These are phyloP conservation scores for Muscicapa striata DNA, from an alignment of 2,797 vertebrate genomes.

Conservation along the genomic window DNA sequence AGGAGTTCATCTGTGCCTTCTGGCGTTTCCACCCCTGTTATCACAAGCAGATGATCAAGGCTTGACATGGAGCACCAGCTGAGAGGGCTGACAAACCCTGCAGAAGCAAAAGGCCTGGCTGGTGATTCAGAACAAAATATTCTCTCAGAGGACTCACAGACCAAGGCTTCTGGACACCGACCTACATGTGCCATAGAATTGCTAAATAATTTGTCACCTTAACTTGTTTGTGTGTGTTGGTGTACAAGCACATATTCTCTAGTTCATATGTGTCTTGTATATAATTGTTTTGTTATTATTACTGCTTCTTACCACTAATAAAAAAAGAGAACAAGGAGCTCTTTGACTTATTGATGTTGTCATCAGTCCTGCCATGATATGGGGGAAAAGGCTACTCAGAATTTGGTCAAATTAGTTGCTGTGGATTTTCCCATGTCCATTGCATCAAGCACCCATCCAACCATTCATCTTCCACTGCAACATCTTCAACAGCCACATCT, in stretches of 20 bases:
- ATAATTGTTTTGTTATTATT: background rate
- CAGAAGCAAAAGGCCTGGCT: background rate
- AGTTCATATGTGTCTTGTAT: background rate
- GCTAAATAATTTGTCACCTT: background rate
- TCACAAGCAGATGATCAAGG: constrained; percentile 24
- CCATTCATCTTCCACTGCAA: background rate
- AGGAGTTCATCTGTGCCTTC: constrained; percentile 22
- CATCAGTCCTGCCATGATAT: background rate
- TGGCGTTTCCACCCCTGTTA: background rate
- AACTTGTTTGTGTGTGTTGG: background rate
- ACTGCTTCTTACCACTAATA: background rate
- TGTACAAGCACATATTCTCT: background rate
- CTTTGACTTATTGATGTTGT: background rate
- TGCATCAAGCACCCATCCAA: background rate
- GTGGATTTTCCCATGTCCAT: background rate
- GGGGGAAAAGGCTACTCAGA: background rate
- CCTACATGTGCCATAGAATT: background rate
- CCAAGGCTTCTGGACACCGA: background rate
- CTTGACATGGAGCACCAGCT: background rate
- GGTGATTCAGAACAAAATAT: background rate
- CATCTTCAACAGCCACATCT: background rate
- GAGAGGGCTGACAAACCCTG: background rate
- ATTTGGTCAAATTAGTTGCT: background rate
- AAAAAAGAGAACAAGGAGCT: background rate
- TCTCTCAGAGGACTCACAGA: background rate